Percentiles rank a stretch among this genome's conserved stretches.
These are phyloP conservation scores for Cataglyphis albicans DNA, from an alignment of 2,888 invertebrate genomes.

Conservation along the genomic window DNA sequence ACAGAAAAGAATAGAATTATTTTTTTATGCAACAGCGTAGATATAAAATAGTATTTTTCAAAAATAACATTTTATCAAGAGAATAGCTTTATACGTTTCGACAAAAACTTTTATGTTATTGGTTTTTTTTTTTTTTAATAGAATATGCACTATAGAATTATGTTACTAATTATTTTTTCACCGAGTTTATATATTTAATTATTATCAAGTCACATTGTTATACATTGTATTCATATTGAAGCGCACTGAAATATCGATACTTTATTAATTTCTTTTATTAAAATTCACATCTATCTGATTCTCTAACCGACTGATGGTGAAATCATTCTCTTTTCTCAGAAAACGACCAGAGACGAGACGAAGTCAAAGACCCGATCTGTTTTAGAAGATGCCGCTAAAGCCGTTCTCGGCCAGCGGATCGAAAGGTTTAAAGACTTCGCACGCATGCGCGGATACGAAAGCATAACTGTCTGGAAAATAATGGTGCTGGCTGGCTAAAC, in stretches of 20 bases:
- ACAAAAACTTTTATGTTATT: not conserved
- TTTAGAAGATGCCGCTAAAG: constrained; percentile 50
- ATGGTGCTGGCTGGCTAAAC: constrained; percentile 72
- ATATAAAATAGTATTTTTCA: not conserved
- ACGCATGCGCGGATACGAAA: constrained; percentile 63
- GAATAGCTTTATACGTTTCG: not conserved
- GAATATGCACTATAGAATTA: not conserved
- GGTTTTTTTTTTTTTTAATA: not conserved
- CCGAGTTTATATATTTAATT: not conserved
- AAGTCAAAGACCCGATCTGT: constrained; percentile 40
- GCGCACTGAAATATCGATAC: not conserved
- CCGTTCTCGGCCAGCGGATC: constrained; percentile 46
- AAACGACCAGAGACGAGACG: not conserved
- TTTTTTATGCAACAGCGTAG: not conserved
- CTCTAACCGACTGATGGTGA: constrained; percentile 36
- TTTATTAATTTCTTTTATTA: not conserved
- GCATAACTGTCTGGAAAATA: constrained; percentile 50
- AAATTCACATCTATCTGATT: not conserved
- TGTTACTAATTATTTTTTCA: not conserved
- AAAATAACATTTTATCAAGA: not conserved
- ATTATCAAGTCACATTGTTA: not conserved
- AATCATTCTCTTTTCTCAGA: constrained; percentile 21
- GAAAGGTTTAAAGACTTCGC: constrained; percentile 40
- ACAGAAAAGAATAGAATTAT: not conserved
- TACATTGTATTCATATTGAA: not conserved